Evolutionary conservation across 1,140 invertebrate species (phyloP).

Genomic region (Conus ventricosus): DNA sequence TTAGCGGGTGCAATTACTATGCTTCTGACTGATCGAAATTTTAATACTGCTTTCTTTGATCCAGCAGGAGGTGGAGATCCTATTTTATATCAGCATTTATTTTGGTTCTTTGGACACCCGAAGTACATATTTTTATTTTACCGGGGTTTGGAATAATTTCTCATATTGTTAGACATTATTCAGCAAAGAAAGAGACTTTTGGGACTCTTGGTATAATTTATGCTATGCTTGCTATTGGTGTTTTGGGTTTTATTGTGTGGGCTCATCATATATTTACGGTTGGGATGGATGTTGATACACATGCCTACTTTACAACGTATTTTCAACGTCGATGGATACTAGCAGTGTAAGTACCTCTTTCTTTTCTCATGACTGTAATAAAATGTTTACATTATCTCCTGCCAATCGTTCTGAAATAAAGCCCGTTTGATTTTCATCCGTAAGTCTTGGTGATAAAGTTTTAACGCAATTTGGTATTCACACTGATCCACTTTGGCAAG

Average conservation of each 20-base stretch:
- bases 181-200: constrained; percentile 50
- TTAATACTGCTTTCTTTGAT: constrained; percentile 84
- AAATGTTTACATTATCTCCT: too few species aligned
- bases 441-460: too few species aligned
- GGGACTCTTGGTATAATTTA: constrained; percentile 66
- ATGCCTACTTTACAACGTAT: constrained; percentile 81
- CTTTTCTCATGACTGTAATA: too few species aligned
- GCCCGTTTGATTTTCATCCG: too few species aligned
- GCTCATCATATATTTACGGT: constrained; percentile 78
- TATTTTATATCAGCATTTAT: constrained; percentile 85
- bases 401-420: too few species aligned
- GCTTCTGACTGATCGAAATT: constrained; percentile 82
- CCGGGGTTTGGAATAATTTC: constrained; percentile 74
- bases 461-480: too few species aligned
- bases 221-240: constrained; percentile 71
- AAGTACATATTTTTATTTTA: constrained; percentile 84
- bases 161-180: constrained; percentile 45
- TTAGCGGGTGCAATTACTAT: constrained; percentile 85
- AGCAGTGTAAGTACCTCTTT: too few species aligned
- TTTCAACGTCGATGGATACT: too few species aligned
- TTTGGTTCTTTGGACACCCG: constrained; percentile 87
- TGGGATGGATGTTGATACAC: constrained; percentile 84
- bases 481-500: too few species aligned
- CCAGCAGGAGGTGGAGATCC: constrained; percentile 82
- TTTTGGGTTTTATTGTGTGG: constrained; percentile 73